Evolutionary conservation across 2,888 invertebrate species (phyloP).

Genomic region (Chalcis sispes): DNA sequence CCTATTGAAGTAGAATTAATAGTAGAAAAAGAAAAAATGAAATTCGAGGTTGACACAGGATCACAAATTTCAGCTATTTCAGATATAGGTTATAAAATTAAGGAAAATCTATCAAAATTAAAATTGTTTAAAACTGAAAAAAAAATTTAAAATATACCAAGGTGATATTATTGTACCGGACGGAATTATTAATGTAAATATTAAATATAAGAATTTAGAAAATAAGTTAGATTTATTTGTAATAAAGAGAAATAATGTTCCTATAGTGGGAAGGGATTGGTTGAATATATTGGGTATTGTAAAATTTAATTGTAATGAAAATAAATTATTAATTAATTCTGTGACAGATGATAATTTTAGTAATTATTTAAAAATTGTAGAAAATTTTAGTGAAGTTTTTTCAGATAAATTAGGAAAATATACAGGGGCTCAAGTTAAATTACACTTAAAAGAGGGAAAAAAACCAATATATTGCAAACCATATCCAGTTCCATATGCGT

Average conservation of each 20-base stretch:
- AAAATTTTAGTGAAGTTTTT: slow-evolving; percentile 48
- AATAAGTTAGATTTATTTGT: slow-evolving; percentile 51
- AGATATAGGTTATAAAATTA: not conserved
- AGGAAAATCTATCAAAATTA: not conserved
- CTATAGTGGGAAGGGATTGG: slow-evolving; percentile 55
- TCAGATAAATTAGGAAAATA: slow-evolving; percentile 51
- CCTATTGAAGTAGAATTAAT: not conserved
- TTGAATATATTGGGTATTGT: not conserved
- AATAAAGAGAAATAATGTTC: slow-evolving; percentile 52
- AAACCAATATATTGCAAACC: slow-evolving; percentile 56
- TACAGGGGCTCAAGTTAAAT: slow-evolving; percentile 33
- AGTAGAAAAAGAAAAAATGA: slow-evolving; percentile 1
- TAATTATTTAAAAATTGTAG: not conserved
- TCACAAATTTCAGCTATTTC: slow-evolving; percentile 57
- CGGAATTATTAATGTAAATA: slow-evolving; percentile 36
- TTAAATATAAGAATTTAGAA: not conserved
- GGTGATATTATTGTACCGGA: slow-evolving; percentile 48
- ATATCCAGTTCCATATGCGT: slow-evolving; percentile 63
- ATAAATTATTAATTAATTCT: not conserved
- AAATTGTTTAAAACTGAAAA: not conserved
- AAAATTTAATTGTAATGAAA: not conserved
- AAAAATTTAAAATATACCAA: slow-evolving; percentile 46
- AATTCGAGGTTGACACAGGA: slow-evolving; percentile 57
- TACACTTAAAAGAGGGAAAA: slow-evolving; percentile 53
- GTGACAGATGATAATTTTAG: not conserved